These are phyloP conservation scores for Chaetorhynchus papuensis DNA, from an alignment of 2,113 vertebrate species.

Conservation along the genomic window DNA sequence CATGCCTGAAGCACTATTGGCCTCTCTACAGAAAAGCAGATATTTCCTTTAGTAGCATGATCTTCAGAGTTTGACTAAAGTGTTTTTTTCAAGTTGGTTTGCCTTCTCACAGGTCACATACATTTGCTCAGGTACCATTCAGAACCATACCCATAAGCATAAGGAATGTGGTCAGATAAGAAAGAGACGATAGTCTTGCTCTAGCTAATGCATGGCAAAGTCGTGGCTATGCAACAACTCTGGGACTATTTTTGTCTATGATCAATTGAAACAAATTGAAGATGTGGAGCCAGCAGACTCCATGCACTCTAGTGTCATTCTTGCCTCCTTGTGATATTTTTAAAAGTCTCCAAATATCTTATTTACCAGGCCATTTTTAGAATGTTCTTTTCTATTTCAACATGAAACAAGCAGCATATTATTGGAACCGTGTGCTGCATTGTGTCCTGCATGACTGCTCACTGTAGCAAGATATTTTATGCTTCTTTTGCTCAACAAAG, in stretches of 20 bases:
- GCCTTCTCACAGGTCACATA: neutral
- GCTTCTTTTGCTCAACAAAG: neutral
- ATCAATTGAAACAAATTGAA: neutral
- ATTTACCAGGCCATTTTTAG: neutral
- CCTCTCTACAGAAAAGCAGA: neutral
- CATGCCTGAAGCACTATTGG: neutral
- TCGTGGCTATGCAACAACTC: neutral
- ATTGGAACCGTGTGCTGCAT: neutral
- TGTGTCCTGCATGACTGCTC: neutral
- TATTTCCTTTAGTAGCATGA: neutral
- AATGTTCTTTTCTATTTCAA: constrained; percentile 3
- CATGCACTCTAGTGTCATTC: neutral
- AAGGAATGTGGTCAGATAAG: neutral
- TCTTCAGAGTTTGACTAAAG: neutral
- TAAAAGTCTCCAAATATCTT: neutral
- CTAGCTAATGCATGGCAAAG: neutral
- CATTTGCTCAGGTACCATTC: neutral
- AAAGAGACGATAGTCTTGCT: neutral
- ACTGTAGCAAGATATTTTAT: neutral
- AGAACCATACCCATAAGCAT: neutral
- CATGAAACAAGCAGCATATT: neutral
- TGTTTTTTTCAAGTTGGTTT: neutral
- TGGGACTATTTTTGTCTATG: neutral
- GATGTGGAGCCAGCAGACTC: neutral
- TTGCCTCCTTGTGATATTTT: neutral